A percentile compares a stretch with the other conserved stretches of the same genome.
These are phyloP conservation scores for Talpa occidentalis DNA, from an alignment of 2,113 vertebrate species.

Conservation along the genomic window DNA sequence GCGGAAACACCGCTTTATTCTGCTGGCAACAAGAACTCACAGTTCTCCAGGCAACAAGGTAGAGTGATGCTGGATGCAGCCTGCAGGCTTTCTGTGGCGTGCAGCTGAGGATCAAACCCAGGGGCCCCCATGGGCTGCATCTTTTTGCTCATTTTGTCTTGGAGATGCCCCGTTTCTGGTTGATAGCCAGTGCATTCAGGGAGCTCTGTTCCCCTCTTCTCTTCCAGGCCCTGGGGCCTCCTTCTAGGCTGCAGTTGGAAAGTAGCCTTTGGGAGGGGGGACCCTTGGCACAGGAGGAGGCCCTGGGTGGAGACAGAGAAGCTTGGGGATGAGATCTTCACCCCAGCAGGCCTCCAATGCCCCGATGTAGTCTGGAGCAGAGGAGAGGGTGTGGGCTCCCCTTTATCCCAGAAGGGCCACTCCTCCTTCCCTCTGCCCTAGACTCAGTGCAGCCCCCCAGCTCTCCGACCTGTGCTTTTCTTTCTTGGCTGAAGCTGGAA, in stretches of 20 bases:
- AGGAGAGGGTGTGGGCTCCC: neutral
- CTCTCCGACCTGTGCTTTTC: neutral
- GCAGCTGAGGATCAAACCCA: neutral
- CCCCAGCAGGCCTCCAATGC: neutral
- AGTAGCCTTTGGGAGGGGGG: neutral
- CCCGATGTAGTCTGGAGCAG: neutral
- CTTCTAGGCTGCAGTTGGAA: neutral
- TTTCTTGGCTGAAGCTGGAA: neutral
- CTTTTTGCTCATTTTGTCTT: neutral
- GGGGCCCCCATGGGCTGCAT: neutral
- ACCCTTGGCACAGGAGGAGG: neutral
- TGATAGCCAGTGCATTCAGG: neutral
- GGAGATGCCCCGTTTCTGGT: neutral
- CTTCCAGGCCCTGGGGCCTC: neutral
- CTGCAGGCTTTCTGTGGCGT: neutral
- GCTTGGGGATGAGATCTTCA: neutral
- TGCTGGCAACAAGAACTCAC: too few relatives aligned
- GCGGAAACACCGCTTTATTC: conserved; percentile 93
- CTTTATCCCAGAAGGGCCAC: neutral
- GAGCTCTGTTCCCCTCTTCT: neutral
- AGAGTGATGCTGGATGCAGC: conserved; percentile 70
- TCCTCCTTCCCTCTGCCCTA: neutral
- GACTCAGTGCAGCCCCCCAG: conserved; percentile 21
- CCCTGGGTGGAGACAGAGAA: neutral
- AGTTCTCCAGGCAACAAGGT: conserved; percentile 95